Base-by-base conservation (phyloP, 2,113 vertebrate species). In the Scartelaos histophorus region DNA sequence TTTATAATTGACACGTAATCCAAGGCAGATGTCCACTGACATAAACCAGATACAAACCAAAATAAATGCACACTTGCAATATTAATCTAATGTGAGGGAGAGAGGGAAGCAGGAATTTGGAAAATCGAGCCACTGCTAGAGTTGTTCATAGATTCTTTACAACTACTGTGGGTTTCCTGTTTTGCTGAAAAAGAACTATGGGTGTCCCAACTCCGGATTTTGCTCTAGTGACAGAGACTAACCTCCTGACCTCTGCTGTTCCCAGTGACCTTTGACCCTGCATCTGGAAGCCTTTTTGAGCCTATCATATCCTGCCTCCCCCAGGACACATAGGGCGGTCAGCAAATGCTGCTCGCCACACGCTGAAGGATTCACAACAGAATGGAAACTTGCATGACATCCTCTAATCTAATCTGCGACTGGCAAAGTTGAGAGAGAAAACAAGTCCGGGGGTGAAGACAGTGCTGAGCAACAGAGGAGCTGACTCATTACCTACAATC, bases 241-340 rank as follows among this genome's bases (percentile, higher is more conserved):
- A 7, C 25, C 68, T 76, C 74, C 71, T 74, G 75, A 82, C 69
- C 72, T 83, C 66, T 76, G 21, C 22, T 17, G n/a, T 45, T 13
- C 58, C 64, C 35, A 65, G 29, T 73, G 74, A 71, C 72, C 71
- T 51, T 49, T 19, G 67, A 61, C 69, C 66, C 5, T 69, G 73
- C 78, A 84, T 88, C 83, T 90, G 83, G 79, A 86, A 80, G 2
- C 21, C 46, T 76, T 85, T 72, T 86, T 73, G 70, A 73, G 62
- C 29, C 29, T 1, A 17, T 65, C 47, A 47, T 34, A 67, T 46
- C 75, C 61, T 67, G n/a, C 21, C 56, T 67, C 22, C 51, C 46
- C 12, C 51, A 17, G 67, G 64, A 84, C 71, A 67, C 81, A 67
- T 49, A 47, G 29, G 22, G 10, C 47, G 38, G n/a, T 35, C 69